phyloP scores from a whole-genome alignment of 1,140 invertebrate genomes.

The Zaprionus inermis region DNA sequence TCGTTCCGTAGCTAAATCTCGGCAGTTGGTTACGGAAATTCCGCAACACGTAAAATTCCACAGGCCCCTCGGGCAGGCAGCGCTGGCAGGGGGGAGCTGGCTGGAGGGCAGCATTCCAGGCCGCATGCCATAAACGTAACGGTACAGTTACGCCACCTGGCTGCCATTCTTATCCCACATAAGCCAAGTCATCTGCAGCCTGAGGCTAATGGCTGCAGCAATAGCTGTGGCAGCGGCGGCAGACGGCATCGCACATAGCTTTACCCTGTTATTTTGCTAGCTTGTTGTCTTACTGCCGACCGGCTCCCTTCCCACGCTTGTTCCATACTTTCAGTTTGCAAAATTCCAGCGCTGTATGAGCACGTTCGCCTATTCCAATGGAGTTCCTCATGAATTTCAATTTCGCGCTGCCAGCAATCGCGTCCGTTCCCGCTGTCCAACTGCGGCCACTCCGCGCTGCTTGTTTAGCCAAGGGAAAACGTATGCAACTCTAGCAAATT shows the following conservation, averaged over 20 bases:
- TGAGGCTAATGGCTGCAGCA: conserved; percentile 45
- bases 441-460: too few species aligned
- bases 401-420: conserved; percentile 37
- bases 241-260: conserved; percentile 62
- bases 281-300: conserved; percentile 26
- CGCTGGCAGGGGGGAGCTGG: background rate
- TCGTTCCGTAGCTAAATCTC: conserved; percentile 40
- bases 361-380: conserved; percentile 59
- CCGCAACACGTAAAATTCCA: conserved; percentile 65
- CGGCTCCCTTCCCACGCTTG: conserved; percentile 24
- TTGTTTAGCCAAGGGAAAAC: conserved; percentile 8
- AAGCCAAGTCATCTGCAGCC: conserved; percentile 39
- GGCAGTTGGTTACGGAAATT: conserved; percentile 63
- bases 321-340: conserved; percentile 72
- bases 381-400: conserved; percentile 77
- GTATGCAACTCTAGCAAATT: conserved; percentile 52
- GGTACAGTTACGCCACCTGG: conserved; percentile 7
- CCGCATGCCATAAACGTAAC: conserved; percentile 43
- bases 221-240: conserved; percentile 8
- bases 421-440: background rate
- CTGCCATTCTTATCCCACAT: conserved; percentile 42
- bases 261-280: conserved; percentile 57
- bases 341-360: conserved; percentile 58
- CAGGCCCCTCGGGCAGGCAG: background rate
- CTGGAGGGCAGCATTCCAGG: conserved; percentile 44